Conservation (phyloP, 2,113 vertebrate genomes). For the Lasiurus borealis region DNA sequence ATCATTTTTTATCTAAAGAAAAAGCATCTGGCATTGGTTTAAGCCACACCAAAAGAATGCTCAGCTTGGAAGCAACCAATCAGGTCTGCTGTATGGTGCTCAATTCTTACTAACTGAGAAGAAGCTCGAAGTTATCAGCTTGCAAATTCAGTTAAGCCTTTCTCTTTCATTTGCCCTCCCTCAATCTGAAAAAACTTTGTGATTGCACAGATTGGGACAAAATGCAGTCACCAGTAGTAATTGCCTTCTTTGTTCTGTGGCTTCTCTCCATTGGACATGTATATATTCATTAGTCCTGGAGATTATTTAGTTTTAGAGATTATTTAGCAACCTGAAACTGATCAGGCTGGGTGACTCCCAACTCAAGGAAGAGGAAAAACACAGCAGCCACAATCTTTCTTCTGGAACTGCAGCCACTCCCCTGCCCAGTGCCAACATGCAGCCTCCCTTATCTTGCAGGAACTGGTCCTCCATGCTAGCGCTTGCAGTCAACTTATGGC, state of each 20-base stretch:
- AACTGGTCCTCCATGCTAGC: neutral
- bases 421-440: neutral
- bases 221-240: conserved; percentile 31
- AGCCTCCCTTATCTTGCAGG: neutral
- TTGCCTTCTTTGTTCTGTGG: neutral
- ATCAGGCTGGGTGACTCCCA: neutral
- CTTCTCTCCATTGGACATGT: neutral
- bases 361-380: neutral
- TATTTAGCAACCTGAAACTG: conserved; percentile 13
- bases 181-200: neutral
- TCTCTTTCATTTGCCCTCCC: neutral
- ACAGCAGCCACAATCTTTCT: conserved; percentile 44
- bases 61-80: neutral
- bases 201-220: neutral
- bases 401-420: neutral
- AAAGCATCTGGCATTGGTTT: neutral
- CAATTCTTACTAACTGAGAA: neutral
- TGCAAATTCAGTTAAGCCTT: neutral
- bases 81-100: neutral
- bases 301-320: neutral
- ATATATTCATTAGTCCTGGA: neutral
- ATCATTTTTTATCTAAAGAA: neutral
- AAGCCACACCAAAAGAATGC: neutral
- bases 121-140: neutral
- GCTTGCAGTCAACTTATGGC: neutral